Base-by-base conservation (phyloP, 2,888 invertebrate species). In the Crocallis elinguaria region DNA sequence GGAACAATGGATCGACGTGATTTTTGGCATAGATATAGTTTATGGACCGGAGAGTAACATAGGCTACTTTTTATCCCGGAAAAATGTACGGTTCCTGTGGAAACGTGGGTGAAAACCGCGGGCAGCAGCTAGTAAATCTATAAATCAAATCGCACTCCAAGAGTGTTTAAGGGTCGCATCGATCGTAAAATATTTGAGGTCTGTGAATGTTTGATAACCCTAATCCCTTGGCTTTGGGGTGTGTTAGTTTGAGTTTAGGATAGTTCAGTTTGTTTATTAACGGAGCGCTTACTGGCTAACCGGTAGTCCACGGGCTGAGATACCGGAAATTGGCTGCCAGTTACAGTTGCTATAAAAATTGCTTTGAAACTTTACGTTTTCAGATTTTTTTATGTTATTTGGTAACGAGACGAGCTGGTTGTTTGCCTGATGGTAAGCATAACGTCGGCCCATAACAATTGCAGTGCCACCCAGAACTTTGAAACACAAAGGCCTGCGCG, bases 121-220 rank as follows among this genome's bases (percentile, higher is more conserved):
- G n/a, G n/a, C n/a, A n/a, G n/a, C n/a, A n/a, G n/a, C n/a, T n/a
- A n/a, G n/a, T n/a, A n/a, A n/a, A n/a, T n/a, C n/a, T n/a, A n/a
- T n/a, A n/a, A n/a, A n/a, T n/a, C n/a, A n/a, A n/a, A n/a, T n/a
- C n/a, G n/a, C n/a, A n/a, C n/a, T n/a, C 3, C 23, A 23, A 23
- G 23, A 8, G 23, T 25, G n/a, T n/a, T n/a, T 25, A 9, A 30
- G 38, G 35, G 35, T 43, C 45, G 38, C 45, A 54, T 57, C 49
- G 55, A 49, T 51, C 58, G 50, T 61, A 56, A 56, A 61, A 58
- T 50, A 48, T 46, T 55, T 52, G 49, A 53, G 50, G 61, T 48
- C 58, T 61, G 58, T 35, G 35, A 56, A 56, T 53, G 41, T 50
- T 50, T 56, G 61, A 61, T 61, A 61, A 58, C 49, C 35, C 17